Evolutionary conservation across 30 jellyfish, hydroid and myxozoan species (phyloP), one percentile per base, ranked within the genome.

Genomic region (Clytia hemisphaerica): DNA sequence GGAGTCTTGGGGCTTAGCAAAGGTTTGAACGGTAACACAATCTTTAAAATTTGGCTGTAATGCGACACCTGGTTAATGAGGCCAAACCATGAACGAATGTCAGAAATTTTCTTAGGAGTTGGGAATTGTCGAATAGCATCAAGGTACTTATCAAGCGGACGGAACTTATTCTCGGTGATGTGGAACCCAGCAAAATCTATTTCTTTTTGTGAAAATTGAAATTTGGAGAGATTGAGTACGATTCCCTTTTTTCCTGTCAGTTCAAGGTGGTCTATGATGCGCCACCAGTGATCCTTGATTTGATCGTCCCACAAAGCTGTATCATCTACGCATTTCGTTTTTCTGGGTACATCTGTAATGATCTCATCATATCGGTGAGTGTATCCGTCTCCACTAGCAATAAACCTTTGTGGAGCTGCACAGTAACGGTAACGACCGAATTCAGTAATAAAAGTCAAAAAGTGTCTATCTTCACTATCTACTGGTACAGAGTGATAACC

Each of bases 361-460:
- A 75, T 59, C n/a, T 45, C 68, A 18, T 75, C 83, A 58, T 1
- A 64, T 24, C 84, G 58, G 33, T 51, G 73, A 15, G 88, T 60
- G 16, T 57, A 75, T n/a, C 88, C 73, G 62, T 75, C 88, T n/a
- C 83, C 91, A 30, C 79, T 27, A 16, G 91, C 84, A 24, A 30
- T 22, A 36, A n/a, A 44, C 16, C 75, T 38, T 4, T 25, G 37
- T n/a, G 70, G 69, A 44, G 70, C 70, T 22, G 30, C 70, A 44
- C 70, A 30, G 70, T 57, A 51, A 22, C 70, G 70, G 42, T 57
- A n/a, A n/a, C n/a, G n/a, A n/a, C n/a, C n/a, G n/a, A n/a, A n/a
- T n/a, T n/a, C n/a, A n/a, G n/a, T n/a, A 1, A 57, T 57, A 2
- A 57, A 57, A 44, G 51, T 57, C 70, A 57, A 7, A 37, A 57